Evolutionary conservation across 2,888 invertebrate genomes (phyloP), one percentile per base, ranked within the genome.

Genomic region (Dicyrtoma fusca): DNA sequence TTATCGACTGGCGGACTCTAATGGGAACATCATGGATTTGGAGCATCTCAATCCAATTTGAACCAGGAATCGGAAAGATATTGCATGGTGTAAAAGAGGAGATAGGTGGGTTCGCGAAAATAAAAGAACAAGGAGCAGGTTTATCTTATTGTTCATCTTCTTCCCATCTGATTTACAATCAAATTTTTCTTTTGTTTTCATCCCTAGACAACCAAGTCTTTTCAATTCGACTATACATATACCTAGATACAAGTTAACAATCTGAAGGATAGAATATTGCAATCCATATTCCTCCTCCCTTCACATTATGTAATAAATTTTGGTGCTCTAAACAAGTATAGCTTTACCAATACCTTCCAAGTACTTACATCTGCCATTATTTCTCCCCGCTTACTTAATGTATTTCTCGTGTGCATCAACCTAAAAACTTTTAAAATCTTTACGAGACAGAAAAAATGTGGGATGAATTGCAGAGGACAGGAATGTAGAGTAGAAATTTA

Each of bases 121-220:
- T 34, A 14, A 61, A 19, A 34, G 61, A 61, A 42, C 3, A 17
- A 61, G 42, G 34, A 21, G 21, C 53, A 68, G 53, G n/a, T 8
- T 8, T 34, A 34, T 34, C 8, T 8, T 44, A 42, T 59, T 57
- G 11, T 6, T 47, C 10, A 45, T 63, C 45, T 63, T 63, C 44
- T 47, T 14, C 19, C 17, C 45, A 25, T n/a, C 64, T 63, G 64
- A 71, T 71, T 71, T 71, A 71, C 64, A 71, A 71, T 71, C 64
- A 71, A 71, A 64, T 71, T 64, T 65, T 45, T 64, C 57, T 64
- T 57, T 55, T 71, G 71, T 63, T n/a, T n/a, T 71, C 19, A 55
- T 5, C 19, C 13, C 19, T 55, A n/a, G n/a, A 34, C 34, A 34
- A 34, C 3, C 4, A 8, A 34, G 34, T 34, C 34, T 34, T 34